Percentiles rank a stretch among this genome's conserved stretches.
Conservation (phyloP, 2,113 vertebrate genomes). For the Osmerus mordax region DNA sequence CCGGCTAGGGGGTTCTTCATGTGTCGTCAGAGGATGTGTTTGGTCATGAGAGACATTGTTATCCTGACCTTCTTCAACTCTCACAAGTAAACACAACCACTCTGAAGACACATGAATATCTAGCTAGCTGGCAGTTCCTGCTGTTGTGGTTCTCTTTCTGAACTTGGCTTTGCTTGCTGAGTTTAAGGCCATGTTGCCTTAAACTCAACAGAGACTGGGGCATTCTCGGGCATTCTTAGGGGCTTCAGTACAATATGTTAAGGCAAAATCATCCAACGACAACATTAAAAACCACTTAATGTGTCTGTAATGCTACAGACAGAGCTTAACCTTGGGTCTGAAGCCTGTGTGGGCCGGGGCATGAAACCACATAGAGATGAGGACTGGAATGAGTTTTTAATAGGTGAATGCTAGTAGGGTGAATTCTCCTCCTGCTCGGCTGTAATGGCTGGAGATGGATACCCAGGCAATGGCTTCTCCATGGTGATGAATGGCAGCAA, state of each 20-base stretch:
- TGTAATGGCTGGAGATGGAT: conserved; percentile 58
- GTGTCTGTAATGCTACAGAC: conserved; percentile 21
- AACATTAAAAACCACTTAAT: conserved; percentile 30
- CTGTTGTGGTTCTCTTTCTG: too few species aligned
- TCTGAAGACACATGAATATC: too few species aligned
- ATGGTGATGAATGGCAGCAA: conserved; percentile 54
- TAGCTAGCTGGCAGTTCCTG: too few species aligned
- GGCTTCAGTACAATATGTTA: not conserved
- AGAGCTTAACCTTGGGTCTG: conserved; percentile 18
- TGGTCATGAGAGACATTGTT: too few species aligned
- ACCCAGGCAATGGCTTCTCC: conserved; percentile 57
- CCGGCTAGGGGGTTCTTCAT: too few species aligned
- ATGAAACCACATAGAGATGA: not conserved
- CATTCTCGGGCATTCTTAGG: not conserved
- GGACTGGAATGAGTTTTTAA: conserved; percentile 61
- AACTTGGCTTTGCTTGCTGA: too few species aligned
- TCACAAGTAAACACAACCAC: too few species aligned
- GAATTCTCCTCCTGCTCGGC: conserved; percentile 34
- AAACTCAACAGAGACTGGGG: not conserved
- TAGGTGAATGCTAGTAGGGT: conserved; percentile 59
- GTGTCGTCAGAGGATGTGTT: too few species aligned
- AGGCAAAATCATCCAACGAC: conserved; percentile 18
- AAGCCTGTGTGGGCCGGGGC: conserved; percentile 18
- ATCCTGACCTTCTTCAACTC: too few species aligned
- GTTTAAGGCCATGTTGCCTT: not conserved